phyloP scores from a whole-genome alignment of 2,797 vertebrate species.

The Enteromius unitaeniatus region DNA sequence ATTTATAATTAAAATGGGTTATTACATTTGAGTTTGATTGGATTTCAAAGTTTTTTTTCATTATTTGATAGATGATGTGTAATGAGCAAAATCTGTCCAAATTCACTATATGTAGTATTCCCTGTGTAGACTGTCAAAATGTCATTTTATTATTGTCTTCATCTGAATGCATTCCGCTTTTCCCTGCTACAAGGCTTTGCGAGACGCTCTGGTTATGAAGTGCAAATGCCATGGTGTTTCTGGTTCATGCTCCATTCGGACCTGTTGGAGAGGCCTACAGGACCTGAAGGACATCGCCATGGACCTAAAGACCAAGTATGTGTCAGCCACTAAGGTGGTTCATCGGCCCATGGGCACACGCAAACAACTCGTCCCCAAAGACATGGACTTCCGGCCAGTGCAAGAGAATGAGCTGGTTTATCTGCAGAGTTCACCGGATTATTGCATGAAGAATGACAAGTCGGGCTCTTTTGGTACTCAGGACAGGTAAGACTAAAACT shows the following conservation, averaged over 20 bases:
- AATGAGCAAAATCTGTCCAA: not conserved
- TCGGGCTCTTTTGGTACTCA: slow-evolving; percentile 94
- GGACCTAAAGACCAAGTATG: slow-evolving; percentile 95
- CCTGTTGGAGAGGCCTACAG: slow-evolving; percentile 96
- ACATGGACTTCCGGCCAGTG: slow-evolving; percentile 95
- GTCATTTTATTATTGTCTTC: slow-evolving; percentile 2
- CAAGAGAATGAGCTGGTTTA: slow-evolving; percentile 95
- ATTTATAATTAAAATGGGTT: not conserved
- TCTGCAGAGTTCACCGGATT: slow-evolving; percentile 95
- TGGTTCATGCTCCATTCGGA: slow-evolving; percentile 97
- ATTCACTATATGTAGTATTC: not conserved
- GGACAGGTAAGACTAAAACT: slow-evolving; percentile 85
- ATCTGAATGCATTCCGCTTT: not conserved
- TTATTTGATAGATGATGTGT: not conserved
- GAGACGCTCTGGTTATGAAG: slow-evolving; percentile 93
- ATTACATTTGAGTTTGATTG: not conserved
- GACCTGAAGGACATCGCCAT: slow-evolving; percentile 91
- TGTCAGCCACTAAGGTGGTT: slow-evolving; percentile 97
- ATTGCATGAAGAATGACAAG: slow-evolving; percentile 94
- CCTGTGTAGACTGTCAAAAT: not conserved
- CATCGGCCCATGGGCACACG: slow-evolving; percentile 94
- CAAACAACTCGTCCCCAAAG: slow-evolving; percentile 97
- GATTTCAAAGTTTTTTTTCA: not conserved
- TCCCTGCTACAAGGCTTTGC: slow-evolving; percentile 79
- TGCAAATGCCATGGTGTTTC: slow-evolving; percentile 99